Base-by-base conservation (phyloP, 2,888 invertebrate genomes). In the Lomographa bimaculata region DNA sequence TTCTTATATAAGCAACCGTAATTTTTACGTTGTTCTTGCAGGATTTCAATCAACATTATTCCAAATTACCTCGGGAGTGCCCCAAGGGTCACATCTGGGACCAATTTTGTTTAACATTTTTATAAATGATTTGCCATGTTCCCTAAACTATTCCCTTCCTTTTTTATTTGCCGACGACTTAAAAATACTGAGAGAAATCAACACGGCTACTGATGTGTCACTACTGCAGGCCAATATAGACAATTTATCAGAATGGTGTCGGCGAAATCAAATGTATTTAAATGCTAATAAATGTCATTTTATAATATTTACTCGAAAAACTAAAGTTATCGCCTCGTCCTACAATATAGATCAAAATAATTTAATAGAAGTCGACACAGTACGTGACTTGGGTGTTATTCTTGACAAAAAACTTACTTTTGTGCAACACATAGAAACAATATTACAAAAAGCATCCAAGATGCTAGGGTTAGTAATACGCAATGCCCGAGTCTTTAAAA, bases 191-290 rank as follows among this genome's bases (percentile, higher is more conserved):
- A 20, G 7, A 20, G 7, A 7, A n/a, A 12, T 16, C n/a, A 26
- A 8, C 32, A 27, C 24, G 12, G 19, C 18, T 25, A 32, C 26
- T 16, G 25, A 25, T 12, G 16, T 7, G 1, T 2, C 4, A 5
- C 2, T 26, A 16, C 2, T 38, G 2, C 38, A 38, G 12, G 6
- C 14, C 1, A 30, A 38, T 5, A n/a, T 38, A 2, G 7, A 38
- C n/a, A 14, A 10, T 0, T 6, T 38, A 2, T 1, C 2, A 2
- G 14, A 26, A 16, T 38, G 38, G 38, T 38, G 38, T 26, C 1
- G 8, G 0, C 3, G 2, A 5, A 37, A 37, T 4, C n/a, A 8
- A 6, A 37, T 37, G 37, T 2, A 6, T 7, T 1, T 37, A 1
- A 37, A 37, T 11, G n/a, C 5, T 0, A 12, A 24, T 4, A 37